Evolutionary conservation across 2,888 invertebrate species (phyloP).

Genomic region (Nesidiocoris tenuis): DNA sequence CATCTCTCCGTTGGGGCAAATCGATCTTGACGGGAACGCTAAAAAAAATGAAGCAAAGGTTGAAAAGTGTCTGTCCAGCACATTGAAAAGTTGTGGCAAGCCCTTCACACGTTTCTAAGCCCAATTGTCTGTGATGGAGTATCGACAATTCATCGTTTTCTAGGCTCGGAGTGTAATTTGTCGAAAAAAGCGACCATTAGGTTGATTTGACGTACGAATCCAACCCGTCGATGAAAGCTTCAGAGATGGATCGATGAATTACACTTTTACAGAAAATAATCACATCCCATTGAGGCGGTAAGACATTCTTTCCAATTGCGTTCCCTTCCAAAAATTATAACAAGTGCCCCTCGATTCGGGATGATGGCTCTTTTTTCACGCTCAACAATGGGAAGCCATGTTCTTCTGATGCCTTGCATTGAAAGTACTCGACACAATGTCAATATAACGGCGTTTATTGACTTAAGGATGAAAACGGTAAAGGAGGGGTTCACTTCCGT

Average conservation of each 20-base stretch:
- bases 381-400: slow-evolving; percentile 35
- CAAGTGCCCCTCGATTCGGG: background rate
- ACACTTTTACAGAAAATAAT: slow-evolving; percentile 18
- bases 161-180: background rate
- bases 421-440: slow-evolving; percentile 16
- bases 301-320: background rate
- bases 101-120: no score
- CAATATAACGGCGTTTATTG: slow-evolving; percentile 30
- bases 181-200: slow-evolving; percentile 19
- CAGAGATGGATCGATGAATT: background rate
- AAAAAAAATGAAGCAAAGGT: slow-evolving; percentile 30
- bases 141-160: slow-evolving; percentile 20
- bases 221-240: background rate
- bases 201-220: slow-evolving; percentile 31
- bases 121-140: background rate
- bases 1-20: slow-evolving; percentile 20
- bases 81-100: slow-evolving; percentile 26
- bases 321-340: background rate
- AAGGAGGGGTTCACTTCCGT: background rate
- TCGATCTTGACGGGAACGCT: slow-evolving; percentile 30
- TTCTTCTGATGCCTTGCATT: background rate
- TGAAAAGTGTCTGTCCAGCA: slow-evolving; percentile 33
- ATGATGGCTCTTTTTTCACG: no score
- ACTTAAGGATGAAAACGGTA: slow-evolving; percentile 25
- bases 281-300: background rate